Base-by-base conservation (phyloP, 2,888 invertebrate genomes). In the Limnephilus marmoratus region DNA sequence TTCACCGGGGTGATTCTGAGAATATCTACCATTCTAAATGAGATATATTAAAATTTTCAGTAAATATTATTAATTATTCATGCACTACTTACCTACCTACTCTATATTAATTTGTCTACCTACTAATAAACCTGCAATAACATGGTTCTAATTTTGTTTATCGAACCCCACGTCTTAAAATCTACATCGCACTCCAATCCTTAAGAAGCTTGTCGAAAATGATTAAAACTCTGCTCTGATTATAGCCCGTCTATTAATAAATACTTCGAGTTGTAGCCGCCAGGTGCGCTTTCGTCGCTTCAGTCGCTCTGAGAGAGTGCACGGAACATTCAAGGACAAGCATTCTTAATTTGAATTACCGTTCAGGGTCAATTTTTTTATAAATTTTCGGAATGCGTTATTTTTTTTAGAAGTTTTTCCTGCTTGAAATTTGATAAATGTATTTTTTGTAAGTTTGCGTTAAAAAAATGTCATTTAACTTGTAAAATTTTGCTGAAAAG, bases 311-410 rank as follows among this genome's bases (percentile, higher is more conserved):
- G 86, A 15, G 49, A n/a, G 37, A 45, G 86, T 29, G 86, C 45
- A 49, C n/a, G 29, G 41, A 13, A 13, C 49, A 86, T 45, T 86
- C 86, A 86, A 86, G 86, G 86, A 45, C 86, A 45, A 49, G 45
- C 45, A 29, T 86, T 86, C 86, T 86, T 86, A 86, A 45, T 86
- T 86, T 45, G 45, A 86, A 86, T 86, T 45, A 68, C 68, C 68
- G 49, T 86, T 86, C 86, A 45, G 45, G 45, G 86, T 45, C 49
- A 45, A 86, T 86, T 86, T 86, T 85, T 86, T 86, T 29, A 12
- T 24, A 49, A 45, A 45, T 85, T 86, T 86, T 86, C 86, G 29
- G 41, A 68, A 83, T 83, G 34, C 83, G 83, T 24, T 49, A 15
- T 49, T 49, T 9, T 68, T 5, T 68, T 68, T 24, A 68, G 18